phyloP scores from a whole-genome alignment of 2,797 vertebrate genomes.

The Neosilurus hyrtlii region DNA sequence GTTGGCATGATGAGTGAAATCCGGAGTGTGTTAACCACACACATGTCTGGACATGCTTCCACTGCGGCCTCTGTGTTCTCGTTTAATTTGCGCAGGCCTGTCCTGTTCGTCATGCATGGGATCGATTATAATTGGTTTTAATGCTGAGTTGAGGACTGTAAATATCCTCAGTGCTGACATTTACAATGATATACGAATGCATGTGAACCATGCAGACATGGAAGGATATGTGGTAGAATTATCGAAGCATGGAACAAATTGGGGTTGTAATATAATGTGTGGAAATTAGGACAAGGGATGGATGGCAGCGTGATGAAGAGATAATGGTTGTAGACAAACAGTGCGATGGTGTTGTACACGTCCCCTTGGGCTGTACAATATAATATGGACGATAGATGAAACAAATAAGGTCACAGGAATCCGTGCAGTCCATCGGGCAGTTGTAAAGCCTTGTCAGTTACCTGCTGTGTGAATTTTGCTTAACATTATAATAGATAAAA shows the following conservation, averaged over 20 bases:
- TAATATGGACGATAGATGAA: not conserved
- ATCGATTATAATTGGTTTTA: conserved; percentile 73
- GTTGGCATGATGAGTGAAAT: not conserved
- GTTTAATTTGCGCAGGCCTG: conserved; percentile 60
- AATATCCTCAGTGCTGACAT: conserved; percentile 60
- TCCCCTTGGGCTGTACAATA: not conserved
- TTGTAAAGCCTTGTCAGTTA: not conserved
- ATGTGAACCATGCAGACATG: conserved; percentile 53
- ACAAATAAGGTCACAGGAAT: not conserved
- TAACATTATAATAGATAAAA: not conserved
- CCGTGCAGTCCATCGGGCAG: not conserved
- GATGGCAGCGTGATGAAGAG: not conserved
- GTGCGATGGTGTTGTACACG: not conserved
- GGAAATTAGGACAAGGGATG: not conserved
- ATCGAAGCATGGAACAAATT: conserved; percentile 66
- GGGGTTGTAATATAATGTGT: conserved; percentile 42
- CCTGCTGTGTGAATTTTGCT: not conserved
- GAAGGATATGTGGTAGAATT: conserved; percentile 52
- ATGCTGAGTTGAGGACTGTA: conserved; percentile 67
- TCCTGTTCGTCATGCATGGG: conserved; percentile 56
- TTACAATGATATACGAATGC: conserved; percentile 64
- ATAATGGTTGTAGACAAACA: not conserved
- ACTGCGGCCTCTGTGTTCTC: conserved; percentile 30
- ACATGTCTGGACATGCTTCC: conserved; percentile 10
- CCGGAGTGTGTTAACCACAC: conserved; percentile 12